Evolutionary conservation across 1,140 invertebrate genomes (phyloP), one percentile per base, ranked within the genome.

Genomic region (Drusus annulatus): DNA sequence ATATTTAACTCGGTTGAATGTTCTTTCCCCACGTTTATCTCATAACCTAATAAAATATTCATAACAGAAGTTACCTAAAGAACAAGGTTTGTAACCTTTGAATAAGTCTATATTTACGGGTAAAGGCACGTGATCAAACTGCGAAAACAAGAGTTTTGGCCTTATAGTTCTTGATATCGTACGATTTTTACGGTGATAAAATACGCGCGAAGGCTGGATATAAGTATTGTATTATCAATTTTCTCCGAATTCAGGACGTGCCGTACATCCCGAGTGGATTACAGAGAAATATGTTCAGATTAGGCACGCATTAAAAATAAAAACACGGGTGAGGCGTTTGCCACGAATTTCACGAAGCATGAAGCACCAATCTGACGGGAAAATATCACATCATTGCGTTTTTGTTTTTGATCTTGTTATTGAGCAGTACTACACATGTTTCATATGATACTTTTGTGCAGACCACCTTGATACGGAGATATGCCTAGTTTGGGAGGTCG

Each of bases 151-250:
- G 56, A 17, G 2, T 60, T 60, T 60, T 21, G 17, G 17, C 56
- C 8, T 60, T 21, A 21, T 23, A 60, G 13, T 21, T 60, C 36
- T 60, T 60, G 56, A 60, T 21, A 60, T 21, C 16, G 10, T 60
- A 60, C 54, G 17, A 60, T 60, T 60, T 60, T 60, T 60, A 60
- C 56, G 56, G 23, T 19, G 56, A 60, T 21, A 60, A 60, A 60
- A 45, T 21, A 60, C 23, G 17, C 56, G 17, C 13, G 23, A 60
- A 56, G 23, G 23, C 8, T 21, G 56, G 23, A 19, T 60, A 60
- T 60, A 23, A 21, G 23, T 17, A 60, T 23, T 21, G 25, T 28
- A 65, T 65, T 65, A 31, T 28, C 62, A 65, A 65, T 65, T 28
- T 65, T 65, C 62, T n/a, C 2, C 16, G 28, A 28, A 65, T 63